Base-by-base conservation (phyloP, 2,113 vertebrate species). In the Leucosticte australis region DNA sequence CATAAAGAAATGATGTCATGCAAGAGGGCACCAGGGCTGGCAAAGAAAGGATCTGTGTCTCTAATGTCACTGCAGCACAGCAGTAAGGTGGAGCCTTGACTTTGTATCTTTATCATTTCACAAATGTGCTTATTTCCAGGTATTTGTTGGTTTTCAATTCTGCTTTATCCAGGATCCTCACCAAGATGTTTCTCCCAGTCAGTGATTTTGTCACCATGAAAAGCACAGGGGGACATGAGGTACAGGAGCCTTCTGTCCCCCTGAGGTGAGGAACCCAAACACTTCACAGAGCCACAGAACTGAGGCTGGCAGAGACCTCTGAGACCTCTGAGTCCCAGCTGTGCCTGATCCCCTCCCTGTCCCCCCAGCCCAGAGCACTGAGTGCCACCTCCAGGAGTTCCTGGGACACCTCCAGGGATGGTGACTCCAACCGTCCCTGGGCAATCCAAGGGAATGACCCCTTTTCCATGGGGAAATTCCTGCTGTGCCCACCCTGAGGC, bases 311-410 rank as follows among this genome's bases (percentile, higher is more conserved):
- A 22, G 11, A 15, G 20, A 33, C 6, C 78, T n/a, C 52, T 50
- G 46, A 28, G 44, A 7, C 6, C 59, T 16, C 6, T 1, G 3
- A 49, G 24, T 5, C 37, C 59, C 1, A 1, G 2, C 62, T 60
- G 60, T 53, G 33, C 6, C 33, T 0, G 0, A 16, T 50, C 0
- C 52, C 37, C 68, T 39, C 28, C 60, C 0, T 30, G 53, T 24
- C 31, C 35, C 31, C 35, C 53, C 77, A 73, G 26, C 52, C 44
- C 69, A 21, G 46, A 60, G 87, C 62, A 0, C 69, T 3, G 0
- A 53, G 62, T 41, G 87, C 23, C 62, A 47, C 24, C 3, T 14
- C 62, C 60, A 44, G 44, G 1, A 1, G 0, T 52, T 37, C 44
- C 68, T 30, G 1, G 59, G 60, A 5, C 68, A 42, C 30, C 67